Evolutionary conservation across 2,888 invertebrate genomes (phyloP).

Genomic region (Acanthosepion esculentum): DNA sequence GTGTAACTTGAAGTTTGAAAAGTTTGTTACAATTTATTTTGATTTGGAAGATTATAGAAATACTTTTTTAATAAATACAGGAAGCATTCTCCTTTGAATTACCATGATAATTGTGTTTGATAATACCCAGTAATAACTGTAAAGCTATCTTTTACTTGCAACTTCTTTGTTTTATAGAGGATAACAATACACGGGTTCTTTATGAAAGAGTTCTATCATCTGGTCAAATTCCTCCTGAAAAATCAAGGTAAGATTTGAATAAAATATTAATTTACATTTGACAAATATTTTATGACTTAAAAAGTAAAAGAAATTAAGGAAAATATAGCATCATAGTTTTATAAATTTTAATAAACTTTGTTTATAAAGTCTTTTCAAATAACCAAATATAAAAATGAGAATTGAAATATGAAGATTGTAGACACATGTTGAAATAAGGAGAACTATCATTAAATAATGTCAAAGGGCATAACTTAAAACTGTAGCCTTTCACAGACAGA

Average conservation of each 20-base stretch:
- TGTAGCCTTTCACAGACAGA: no score
- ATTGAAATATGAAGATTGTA: no score
- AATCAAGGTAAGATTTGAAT: constrained; percentile 80
- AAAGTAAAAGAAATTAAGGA: neutral
- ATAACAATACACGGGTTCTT: constrained; percentile 98
- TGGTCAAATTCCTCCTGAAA: constrained; percentile 90
- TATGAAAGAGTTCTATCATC: constrained; percentile 97
- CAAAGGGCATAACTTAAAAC: no score
- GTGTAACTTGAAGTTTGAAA: no score
- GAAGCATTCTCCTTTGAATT: neutral
- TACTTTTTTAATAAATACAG: neutral
- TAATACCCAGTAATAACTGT: neutral
- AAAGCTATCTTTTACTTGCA: neutral
- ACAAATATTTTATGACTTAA: neutral
- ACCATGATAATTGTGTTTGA: neutral
- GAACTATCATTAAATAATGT: no score
- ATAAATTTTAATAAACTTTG: no score
- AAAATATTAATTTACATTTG: neutral
- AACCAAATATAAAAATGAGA: no score
- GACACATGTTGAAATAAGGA: no score
- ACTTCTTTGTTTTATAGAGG: constrained; percentile 82
- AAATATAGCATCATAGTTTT: neutral
- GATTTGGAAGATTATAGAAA: neutral
- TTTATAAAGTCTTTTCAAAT: no score
- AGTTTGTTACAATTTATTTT: neutral